Conservation (phyloP, 1,140 invertebrate species). For the Pectinophora gossypiella region DNA sequence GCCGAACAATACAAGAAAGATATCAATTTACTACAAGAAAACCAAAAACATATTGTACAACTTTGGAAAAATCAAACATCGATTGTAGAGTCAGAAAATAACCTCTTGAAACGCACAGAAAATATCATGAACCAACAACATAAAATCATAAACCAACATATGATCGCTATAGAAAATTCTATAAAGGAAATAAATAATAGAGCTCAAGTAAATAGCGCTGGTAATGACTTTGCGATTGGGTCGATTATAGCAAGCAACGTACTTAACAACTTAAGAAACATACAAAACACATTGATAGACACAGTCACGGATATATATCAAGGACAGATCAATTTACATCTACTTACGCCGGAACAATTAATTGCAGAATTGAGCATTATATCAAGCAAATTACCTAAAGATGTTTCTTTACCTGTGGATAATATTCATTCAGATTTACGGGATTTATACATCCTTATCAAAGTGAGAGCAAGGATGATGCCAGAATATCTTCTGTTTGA, state of each 20-base stretch:
- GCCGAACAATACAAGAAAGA: constrained; percentile 8
- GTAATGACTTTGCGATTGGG: neutral
- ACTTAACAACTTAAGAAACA: constrained; percentile 5
- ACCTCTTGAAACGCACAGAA: neutral
- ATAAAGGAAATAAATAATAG: neutral
- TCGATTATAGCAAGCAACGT: constrained; percentile 1
- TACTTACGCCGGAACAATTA: constrained; percentile 12
- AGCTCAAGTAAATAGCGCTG: neutral
- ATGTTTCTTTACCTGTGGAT: constrained; percentile 10
- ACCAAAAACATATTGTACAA: constrained; percentile 1
- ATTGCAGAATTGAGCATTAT: constrained; percentile 8
- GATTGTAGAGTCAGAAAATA: constrained; percentile 1
- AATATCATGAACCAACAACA: neutral
- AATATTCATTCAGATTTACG: constrained; percentile 11
- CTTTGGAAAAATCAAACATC: constrained; percentile 8
- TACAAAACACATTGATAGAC: constrained; percentile 13
- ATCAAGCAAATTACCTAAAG: constrained; percentile 8
- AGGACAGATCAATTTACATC: constrained; percentile 13
- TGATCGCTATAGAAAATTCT: neutral
- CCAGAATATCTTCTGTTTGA: constrained; percentile 4
- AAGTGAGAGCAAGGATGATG: constrained; percentile 6
- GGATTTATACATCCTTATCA: constrained; percentile 11
- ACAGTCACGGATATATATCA: constrained; percentile 14
- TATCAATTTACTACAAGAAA: neutral
- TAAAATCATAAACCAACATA: constrained; percentile 6